Conservation (phyloP, 2,888 invertebrate species). For the Erebia ligea region DNA sequence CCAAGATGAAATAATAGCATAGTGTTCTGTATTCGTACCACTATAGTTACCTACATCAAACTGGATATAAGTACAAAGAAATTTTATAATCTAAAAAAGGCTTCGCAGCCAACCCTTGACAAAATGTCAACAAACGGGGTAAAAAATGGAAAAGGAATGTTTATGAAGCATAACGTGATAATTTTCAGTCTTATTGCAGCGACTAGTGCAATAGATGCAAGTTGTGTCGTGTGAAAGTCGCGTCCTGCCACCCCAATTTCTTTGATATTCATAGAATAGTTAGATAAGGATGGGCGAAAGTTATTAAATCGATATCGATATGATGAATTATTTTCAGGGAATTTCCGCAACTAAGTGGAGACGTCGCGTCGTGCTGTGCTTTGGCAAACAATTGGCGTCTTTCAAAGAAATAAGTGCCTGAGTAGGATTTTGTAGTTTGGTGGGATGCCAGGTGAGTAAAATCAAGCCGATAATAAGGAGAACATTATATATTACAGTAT, state of each 20-base stretch:
- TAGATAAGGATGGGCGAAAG: slow-evolving; percentile 51
- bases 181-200: slow-evolving; percentile 40
- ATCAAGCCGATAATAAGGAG: no score
- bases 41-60: neutral
- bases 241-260: slow-evolving; percentile 71
- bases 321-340: neutral
- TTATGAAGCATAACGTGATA: slow-evolving; percentile 36
- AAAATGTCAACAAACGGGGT: slow-evolving; percentile 41
- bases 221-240: slow-evolving; percentile 73
- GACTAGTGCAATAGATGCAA: slow-evolving; percentile 40
- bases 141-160: slow-evolving; percentile 37
- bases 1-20: slow-evolving; percentile 2
- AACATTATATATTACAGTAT: no score
- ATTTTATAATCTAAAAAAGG: slow-evolving; percentile 14
- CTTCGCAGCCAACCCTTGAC: slow-evolving; percentile 14
- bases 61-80: neutral
- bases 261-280: slow-evolving; percentile 69
- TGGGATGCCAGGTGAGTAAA: neutral
- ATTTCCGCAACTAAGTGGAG: neutral
- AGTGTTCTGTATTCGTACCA: neutral
- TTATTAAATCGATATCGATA: slow-evolving; percentile 48
- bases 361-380: neutral
- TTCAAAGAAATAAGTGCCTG: neutral
- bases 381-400: neutral
- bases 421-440: neutral